Conservation (phyloP, 2,113 vertebrate genomes). For the Coreoperca whiteheadi region DNA sequence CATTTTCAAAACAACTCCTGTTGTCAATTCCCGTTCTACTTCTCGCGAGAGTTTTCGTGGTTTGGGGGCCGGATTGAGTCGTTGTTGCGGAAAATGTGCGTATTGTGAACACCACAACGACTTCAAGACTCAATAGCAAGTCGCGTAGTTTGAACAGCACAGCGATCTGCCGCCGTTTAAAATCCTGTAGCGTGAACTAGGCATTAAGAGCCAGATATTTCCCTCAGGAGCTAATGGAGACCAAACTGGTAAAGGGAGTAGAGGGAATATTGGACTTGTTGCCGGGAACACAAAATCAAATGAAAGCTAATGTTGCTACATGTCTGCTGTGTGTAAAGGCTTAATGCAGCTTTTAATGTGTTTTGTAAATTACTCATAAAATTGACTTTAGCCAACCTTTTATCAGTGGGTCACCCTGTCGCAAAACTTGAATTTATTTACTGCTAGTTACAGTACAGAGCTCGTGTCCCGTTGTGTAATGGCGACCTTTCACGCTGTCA, state of each 20-base stretch:
- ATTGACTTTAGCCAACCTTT: background rate
- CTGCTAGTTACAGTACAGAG: background rate
- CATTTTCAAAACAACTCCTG: no score
- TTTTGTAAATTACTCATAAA: background rate
- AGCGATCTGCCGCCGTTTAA: no score
- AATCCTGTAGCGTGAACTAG: no score
- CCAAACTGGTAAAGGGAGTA: background rate
- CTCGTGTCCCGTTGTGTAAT: background rate
- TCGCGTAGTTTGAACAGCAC: no score
- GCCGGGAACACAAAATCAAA: background rate
- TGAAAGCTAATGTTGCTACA: background rate
- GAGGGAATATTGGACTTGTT: background rate
- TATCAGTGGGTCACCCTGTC: no score
- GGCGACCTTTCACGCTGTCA: constrained; percentile 18
- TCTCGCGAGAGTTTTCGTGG: no score
- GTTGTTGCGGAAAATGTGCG: no score
- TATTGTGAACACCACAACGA: no score
- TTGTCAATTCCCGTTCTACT: no score
- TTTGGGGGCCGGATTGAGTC: no score
- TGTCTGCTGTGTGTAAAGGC: background rate
- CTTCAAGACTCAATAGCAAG: no score
- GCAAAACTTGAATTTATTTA: background rate
- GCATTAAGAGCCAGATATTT: background rate
- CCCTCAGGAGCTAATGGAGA: background rate
- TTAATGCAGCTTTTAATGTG: background rate